Evolutionary conservation across 2,797 vertebrate species (phyloP), one percentile per base, ranked within the genome.

Genomic region (Liasis olivaceus): DNA sequence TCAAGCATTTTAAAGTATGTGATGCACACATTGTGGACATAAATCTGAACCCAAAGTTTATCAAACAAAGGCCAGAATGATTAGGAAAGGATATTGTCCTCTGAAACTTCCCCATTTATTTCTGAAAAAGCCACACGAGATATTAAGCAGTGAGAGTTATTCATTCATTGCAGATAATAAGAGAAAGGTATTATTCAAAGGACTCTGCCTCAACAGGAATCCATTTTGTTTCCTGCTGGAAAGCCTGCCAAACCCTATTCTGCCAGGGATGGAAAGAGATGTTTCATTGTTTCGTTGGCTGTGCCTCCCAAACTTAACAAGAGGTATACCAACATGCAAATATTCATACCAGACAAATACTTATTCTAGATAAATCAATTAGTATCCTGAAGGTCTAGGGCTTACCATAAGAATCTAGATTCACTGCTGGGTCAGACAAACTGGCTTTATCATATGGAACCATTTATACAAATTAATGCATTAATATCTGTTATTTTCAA

Each of bases 201-300:
- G 26, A 87, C 92, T 87, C 31, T 63, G 59, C 64, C 58, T 77
- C 62, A 77, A 92, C 42, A 59, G 24, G 64, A 86, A 66, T 89
- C 88, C 85, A 84, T 92, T 92, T 93, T 88, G 91, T 87, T 64
- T 90, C 47, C 15, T 87, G 47, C 17, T 56, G 26, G 56, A 89
- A 24, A 72, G 42, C 0, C 28, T 87, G 58, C 64, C 90, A 89
- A 89, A 86, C 51, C 56, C 58, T 91, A 24, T 5, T 91, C n/a
- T 87, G n/a, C 17, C 36, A 86, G 62, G n/a, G 5, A 54, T 1
- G 20, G 1, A 58, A 60, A 72, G 64, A 54, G 47, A 62, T 28
- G 7, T 28, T 86, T 17, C 14, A 86, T 51, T 90, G 47, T 89
- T 91, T 72, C 22, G 22, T 8, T 86, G 12, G 12, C 31, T 42